A percentile compares a stretch with the other conserved stretches of the same genome.
phyloP scores from a whole-genome alignment of 2,888 invertebrate species.

The Corbicula japonica region DNA sequence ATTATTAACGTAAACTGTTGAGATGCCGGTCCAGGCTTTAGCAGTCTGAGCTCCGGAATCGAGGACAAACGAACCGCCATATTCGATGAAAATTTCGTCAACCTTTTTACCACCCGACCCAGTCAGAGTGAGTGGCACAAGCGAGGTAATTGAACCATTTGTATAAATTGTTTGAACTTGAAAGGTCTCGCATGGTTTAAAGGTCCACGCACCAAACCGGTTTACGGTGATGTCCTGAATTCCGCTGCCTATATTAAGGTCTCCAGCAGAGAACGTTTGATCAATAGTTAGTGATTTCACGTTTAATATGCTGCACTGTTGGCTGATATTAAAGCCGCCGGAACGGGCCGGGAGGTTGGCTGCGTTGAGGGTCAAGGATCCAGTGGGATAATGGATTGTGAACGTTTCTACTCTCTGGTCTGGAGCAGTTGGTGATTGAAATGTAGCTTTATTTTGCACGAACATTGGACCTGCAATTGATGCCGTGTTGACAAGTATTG shows the following conservation, averaged over 20 bases:
- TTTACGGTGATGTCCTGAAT: conserved; percentile 62
- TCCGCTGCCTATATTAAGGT: conserved; percentile 52
- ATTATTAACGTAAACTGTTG: conserved; percentile 58
- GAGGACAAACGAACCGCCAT: conserved; percentile 64
- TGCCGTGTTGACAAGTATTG: conserved; percentile 60
- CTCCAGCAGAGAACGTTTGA: conserved; percentile 56
- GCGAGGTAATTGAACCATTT: conserved; percentile 66
- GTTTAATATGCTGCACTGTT: conserved; percentile 58
- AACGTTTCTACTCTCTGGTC: conserved; percentile 58
- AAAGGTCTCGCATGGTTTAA: conserved; percentile 60
- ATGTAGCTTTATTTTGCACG: conserved; percentile 64
- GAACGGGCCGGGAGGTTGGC: conserved; percentile 36
- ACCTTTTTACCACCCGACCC: conserved; percentile 58
- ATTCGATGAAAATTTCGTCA: conserved; percentile 55
- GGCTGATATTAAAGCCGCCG: conserved; percentile 1
- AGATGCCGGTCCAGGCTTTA: conserved; percentile 62
- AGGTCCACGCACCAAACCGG: conserved; percentile 63
- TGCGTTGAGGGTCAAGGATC: conserved; percentile 61
- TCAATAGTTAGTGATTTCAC: conserved; percentile 61
- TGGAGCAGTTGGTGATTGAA: conserved; percentile 57
- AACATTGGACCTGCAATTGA: conserved; percentile 64
- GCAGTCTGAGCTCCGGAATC: conserved; percentile 60
- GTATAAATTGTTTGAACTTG: conserved; percentile 57
- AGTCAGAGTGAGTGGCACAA: conserved; percentile 57
- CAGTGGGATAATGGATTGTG: conserved; percentile 57